Base-by-base conservation (phyloP, 2,113 vertebrate genomes). In the Grammomys dolichurus region DNA sequence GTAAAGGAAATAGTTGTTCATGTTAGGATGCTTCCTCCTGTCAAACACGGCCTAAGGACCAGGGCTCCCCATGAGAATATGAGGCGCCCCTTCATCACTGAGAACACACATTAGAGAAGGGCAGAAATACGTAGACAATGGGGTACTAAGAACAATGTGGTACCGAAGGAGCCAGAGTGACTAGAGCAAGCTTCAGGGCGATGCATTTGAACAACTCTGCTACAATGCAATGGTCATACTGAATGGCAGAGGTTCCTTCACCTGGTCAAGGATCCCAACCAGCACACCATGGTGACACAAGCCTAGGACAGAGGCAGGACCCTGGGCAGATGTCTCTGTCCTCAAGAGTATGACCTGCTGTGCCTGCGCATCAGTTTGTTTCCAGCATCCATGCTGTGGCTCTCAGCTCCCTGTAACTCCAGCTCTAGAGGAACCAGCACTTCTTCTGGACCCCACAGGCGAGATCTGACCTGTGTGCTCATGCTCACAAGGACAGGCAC, bases 201-300 rank as follows among this genome's bases (percentile, higher is more conserved):
- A 82, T 11, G 70, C 48, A n/a, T 56, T 46, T 69, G 76, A 60
- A 4, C 69, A 63, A 91, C 46, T 19, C 11, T 81, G 20, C 7
- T 31, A 51, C 31, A 78, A 86, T 36, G 56, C 65, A 58, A 65
- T 92, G 87, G 48, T 5, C 40, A 51, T 54, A 17, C 1, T 8
- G 36, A 88, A 86, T 51, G 24, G 82, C 81, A 40, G 17, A 75
- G 75, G 88, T 70, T 85, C 90, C 85, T 81, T 94, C 33, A 70
- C 76, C 46, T 20, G 65, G 67, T 48, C 43, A 24, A 65, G 43
- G 56, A 58, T 75, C 67, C 33, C 48, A 88, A 28, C 36, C 48
- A 56, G 86, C 31, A 87, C 65, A 51, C 16, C 31, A 54, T 72
- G 67, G 67, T 51, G 46, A 51, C 40, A 54, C 3, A 36, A 51